phyloP scores from a whole-genome alignment of 1,140 invertebrate genomes.

The Brachionus paranguensis region DNA sequence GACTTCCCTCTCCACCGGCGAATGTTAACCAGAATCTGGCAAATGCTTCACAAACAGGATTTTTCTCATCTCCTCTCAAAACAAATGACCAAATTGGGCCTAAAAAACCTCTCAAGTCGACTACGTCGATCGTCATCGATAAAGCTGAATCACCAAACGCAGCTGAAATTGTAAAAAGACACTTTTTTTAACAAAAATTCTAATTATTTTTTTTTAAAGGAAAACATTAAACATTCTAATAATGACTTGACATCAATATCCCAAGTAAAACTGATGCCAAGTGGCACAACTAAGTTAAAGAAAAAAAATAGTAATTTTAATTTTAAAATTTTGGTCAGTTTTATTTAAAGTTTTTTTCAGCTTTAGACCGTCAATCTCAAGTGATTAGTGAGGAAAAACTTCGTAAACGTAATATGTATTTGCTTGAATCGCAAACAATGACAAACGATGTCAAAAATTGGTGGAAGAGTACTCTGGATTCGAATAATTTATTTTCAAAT shows the following conservation, averaged over 20 bases:
- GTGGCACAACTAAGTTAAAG: neutral
- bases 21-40: neutral
- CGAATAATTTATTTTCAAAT: constrained; percentile 25
- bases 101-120: neutral
- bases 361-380: constrained; percentile 1
- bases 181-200: neutral
- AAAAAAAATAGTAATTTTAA: constrained; percentile 30
- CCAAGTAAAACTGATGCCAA: neutral
- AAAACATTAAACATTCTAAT: neutral
- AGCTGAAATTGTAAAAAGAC: neutral
- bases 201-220: neutral
- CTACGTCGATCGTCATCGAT: neutral
- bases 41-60: neutral
- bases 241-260: neutral
- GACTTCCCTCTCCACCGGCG: neutral
- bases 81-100: neutral
- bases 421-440: constrained; percentile 14
- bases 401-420: constrained; percentile 5
- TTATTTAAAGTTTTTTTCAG: neutral
- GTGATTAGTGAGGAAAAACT: constrained; percentile 15
- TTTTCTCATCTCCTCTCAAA: neutral
- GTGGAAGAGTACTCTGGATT: constrained; percentile 25
- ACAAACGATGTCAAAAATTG: constrained; percentile 33
- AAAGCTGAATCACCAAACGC: neutral
- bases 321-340: neutral